These are phyloP conservation scores for Tetragonisca angustula DNA, from an alignment of 2,888 invertebrate genomes.

Conservation along the genomic window DNA sequence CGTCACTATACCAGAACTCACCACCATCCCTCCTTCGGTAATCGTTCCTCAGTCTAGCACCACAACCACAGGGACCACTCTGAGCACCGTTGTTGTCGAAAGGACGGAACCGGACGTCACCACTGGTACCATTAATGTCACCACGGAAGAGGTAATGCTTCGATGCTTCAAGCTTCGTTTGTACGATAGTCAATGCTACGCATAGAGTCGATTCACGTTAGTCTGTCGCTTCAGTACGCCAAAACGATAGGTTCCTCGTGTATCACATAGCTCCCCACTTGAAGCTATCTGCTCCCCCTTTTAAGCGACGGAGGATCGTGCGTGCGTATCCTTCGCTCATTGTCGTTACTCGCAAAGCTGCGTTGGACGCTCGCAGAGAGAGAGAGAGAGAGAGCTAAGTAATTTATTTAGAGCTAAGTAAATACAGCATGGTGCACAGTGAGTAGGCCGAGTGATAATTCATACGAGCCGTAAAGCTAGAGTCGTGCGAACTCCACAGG, in stretches of 20 bases:
- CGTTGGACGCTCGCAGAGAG: neutral
- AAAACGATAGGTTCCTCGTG: constrained; percentile 38
- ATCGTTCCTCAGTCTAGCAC: constrained; percentile 61
- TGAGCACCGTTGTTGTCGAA: constrained; percentile 55
- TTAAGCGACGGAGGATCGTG: constrained; percentile 25
- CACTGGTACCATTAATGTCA: constrained; percentile 76
- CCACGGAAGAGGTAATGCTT: constrained; percentile 83
- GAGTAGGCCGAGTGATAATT: constrained; percentile 20
- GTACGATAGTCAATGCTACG: constrained; percentile 65
- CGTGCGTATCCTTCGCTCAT: neutral
- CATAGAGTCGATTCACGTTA: constrained; percentile 55
- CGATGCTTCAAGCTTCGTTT: constrained; percentile 73
- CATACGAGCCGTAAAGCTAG: constrained; percentile 6
- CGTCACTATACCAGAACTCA: constrained; percentile 67
- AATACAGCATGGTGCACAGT: constrained; percentile 14
- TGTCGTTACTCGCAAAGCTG: neutral
- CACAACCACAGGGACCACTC: constrained; percentile 23
- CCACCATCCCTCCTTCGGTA: constrained; percentile 59
- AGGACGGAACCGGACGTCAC: constrained; percentile 72
- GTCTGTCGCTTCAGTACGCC: constrained; percentile 57
- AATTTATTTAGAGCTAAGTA: constrained; percentile 33
- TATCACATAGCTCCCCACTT: neutral
- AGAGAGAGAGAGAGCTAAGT: constrained; percentile 27
- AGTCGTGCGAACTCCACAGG: too few species aligned
- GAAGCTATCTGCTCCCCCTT: neutral